Percentiles rank a stretch among this genome's conserved stretches.
These are phyloP conservation scores for Solen grandis DNA, from an alignment of 1,140 invertebrate genomes.

Conservation along the genomic window DNA sequence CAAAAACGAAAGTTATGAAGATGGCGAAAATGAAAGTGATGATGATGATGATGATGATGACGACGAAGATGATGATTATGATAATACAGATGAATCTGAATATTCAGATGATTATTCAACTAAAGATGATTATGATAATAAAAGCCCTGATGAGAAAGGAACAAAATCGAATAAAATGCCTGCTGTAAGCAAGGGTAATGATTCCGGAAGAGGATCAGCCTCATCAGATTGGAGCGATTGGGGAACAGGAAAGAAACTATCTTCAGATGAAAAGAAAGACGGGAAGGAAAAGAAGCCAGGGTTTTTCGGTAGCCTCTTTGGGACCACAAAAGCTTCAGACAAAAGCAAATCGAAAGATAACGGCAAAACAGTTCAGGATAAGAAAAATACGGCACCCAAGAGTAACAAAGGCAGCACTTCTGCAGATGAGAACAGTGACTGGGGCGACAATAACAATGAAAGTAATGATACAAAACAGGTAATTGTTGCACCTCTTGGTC, in stretches of 20 bases:
- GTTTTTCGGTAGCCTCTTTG: slow-evolving; percentile 31
- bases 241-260: no score
- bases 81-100: slow-evolving; percentile 8
- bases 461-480: no score
- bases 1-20: neutral
- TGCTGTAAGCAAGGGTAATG: neutral
- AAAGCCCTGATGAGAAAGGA: no score
- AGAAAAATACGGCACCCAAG: neutral
- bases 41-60: neutral
- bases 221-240: neutral
- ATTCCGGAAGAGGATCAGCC: neutral
- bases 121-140: no score
- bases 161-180: neutral
- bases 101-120: slow-evolving; percentile 1
- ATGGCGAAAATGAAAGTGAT: neutral
- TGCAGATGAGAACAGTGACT: neutral
- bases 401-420: neutral
- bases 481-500: no score
- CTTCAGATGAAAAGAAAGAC: neutral
- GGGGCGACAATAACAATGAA: neutral
- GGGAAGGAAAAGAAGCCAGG: slow-evolving; percentile 15
- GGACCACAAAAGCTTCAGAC: neutral
- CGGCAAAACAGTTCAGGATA: neutral
- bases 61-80: neutral
- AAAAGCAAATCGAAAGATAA: neutral